Evolutionary conservation across 1,140 invertebrate genomes (phyloP), one percentile per base, ranked within the genome.

Genomic region (Lepidostoma basale): DNA sequence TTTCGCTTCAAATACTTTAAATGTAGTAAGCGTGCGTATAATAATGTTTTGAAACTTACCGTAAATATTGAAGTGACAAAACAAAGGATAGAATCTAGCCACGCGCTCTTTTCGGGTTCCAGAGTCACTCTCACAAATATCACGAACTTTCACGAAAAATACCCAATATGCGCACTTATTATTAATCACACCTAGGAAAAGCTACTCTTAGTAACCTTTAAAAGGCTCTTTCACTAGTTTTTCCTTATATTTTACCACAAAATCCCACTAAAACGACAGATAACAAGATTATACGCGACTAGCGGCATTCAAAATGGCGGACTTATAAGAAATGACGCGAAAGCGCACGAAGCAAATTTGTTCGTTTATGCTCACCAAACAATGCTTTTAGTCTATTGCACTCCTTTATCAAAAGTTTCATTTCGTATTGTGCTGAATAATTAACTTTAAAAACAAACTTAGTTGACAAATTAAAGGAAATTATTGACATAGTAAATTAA

Each of bases 301-400:
- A 80, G 79, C 80, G 77, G 78, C 80, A 77, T 81, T 81, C 81
- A 81, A 83, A 83, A 83, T 83, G 81, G 81, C 80, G 81, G 80
- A 81, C 81, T 60, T 68, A 52, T 47, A 74, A 78, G 78, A 79
- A 81, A 79, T 81, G 81, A 82, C 80, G 81, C 81, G 80, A 78
- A 79, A 79, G 60, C 58, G 59, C 44, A 68, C 49, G 47, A 42
- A 60, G 49, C 26, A 56, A 25, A 40, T 20, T 56, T 49, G 42
- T 59, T 67, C 28, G 42, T 47, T 59, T 67, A 45, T 59, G 64
- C 33, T 33, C 39, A 33, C 42, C 60, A 62, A 62, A 62, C 60
- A 33, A 56, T 56, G 52, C 52, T 33, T 33, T 49, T 56, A 56
- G 52, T 56, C 52, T 56, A 56, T 56, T 56, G 52, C 52, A 56